Conservation (phyloP, 2,888 invertebrate species). For the Tenthredo livida region DNA sequence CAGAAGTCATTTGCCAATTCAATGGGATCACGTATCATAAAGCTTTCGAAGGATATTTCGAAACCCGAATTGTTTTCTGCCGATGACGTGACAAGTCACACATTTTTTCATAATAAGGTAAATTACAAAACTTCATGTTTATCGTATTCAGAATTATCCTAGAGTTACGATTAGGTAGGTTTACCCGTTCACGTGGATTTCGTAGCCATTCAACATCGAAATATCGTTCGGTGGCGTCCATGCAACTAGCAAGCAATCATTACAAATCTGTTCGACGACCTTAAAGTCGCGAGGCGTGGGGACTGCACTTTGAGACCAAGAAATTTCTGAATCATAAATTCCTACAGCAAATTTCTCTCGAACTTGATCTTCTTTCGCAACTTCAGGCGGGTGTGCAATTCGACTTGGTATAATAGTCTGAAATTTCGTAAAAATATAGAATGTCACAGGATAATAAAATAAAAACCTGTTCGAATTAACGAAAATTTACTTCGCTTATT, state of each 20-base stretch:
- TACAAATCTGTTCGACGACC: conserved; percentile 57
- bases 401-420: background rate
- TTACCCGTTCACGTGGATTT: conserved; percentile 58
- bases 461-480: background rate
- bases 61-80: background rate
- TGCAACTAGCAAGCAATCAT: conserved; percentile 57
- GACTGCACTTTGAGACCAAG: conserved; percentile 6
- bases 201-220: conserved; percentile 56
- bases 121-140: background rate
- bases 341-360: background rate
- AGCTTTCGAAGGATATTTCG: background rate
- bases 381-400: background rate
- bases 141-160: background rate
- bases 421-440: background rate
- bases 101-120: no score
- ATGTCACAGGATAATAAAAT: background rate
- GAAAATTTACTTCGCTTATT: background rate
- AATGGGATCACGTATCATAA: background rate
- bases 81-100: no score
- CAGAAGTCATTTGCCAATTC: background rate
- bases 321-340: background rate
- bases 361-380: background rate
- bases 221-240: conserved; percentile 58
- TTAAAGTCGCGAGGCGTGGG: conserved; percentile 59
- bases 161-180: conserved; percentile 15